Conservation (phyloP, 92 coral and sea anemone species). For the Bergia sp. region DNA sequence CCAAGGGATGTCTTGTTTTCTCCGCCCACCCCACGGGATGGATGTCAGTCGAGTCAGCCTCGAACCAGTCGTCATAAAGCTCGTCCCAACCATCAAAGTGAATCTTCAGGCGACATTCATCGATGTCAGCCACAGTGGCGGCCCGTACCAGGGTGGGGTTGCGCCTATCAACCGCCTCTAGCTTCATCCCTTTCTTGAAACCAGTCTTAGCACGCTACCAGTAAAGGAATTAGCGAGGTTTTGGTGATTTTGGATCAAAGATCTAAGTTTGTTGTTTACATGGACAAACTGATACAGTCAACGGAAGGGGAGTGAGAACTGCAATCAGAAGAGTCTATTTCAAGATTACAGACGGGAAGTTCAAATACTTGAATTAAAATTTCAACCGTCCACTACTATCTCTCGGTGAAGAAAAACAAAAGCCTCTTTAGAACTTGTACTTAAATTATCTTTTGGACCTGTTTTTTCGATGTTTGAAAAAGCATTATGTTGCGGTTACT, state of each 20-base stretch:
- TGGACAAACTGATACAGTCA: not conserved
- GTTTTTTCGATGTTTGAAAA: not conserved
- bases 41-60: constrained; percentile 84
- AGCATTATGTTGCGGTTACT: too few species aligned
- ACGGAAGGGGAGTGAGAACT: too few species aligned
- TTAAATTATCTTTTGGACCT: too few species aligned
- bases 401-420: too few species aligned
- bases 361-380: too few species aligned
- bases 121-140: constrained; percentile 77
- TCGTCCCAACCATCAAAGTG: constrained; percentile 99
- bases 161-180: constrained; percentile 96
- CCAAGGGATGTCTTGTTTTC: constrained; percentile 91
- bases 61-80: constrained; percentile 98
- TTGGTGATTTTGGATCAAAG: not conserved
- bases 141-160: constrained; percentile 93
- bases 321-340: too few species aligned
- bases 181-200: constrained; percentile 77
- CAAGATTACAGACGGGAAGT: too few species aligned
- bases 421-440: too few species aligned
- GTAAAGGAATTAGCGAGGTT: not conserved
- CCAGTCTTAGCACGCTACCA: constrained; percentile 74
- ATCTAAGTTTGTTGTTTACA: not conserved
- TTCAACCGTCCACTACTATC: too few species aligned
- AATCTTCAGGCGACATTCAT: constrained; percentile 78
- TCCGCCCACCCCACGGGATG: constrained; percentile 95